A percentile compares a stretch with the other conserved stretches of the same genome.
Evolutionary conservation across 2,113 vertebrate genomes (phyloP).

Genomic region (Gallinago jamesoni): DNA sequence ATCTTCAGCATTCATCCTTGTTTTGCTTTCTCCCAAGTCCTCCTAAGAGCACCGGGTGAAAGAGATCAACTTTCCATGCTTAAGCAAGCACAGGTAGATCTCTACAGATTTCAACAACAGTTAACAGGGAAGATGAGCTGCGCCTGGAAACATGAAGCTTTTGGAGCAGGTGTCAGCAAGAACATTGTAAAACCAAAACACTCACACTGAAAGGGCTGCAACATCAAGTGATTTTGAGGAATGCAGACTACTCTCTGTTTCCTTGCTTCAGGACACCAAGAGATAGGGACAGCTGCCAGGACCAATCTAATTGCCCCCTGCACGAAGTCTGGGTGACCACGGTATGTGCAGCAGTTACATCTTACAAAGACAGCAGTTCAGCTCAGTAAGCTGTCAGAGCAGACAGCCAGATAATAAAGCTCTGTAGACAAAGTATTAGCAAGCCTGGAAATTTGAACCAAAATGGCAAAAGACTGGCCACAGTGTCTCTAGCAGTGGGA

Average conservation of each 20-base stretch:
- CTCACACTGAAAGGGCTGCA: neutral
- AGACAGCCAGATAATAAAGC: neutral
- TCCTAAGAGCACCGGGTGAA: neutral
- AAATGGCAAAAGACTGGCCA: neutral
- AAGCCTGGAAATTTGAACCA: neutral
- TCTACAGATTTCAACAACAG: conserved; percentile 50
- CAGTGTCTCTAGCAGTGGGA: neutral
- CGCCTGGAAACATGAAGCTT: conserved; percentile 24
- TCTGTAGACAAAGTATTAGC: neutral
- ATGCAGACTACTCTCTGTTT: fast-evolving
- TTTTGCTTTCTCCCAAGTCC: neutral
- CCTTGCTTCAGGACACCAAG: neutral
- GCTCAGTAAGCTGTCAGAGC: neutral
- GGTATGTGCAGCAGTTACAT: fast-evolving
- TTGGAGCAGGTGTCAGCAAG: neutral
- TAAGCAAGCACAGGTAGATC: conserved; percentile 28
- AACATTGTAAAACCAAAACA: neutral
- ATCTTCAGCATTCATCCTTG: neutral
- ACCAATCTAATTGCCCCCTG: neutral
- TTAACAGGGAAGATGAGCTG: conserved; percentile 45
- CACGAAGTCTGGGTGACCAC: neutral
- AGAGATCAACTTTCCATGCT: conserved; percentile 10
- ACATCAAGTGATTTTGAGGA: neutral
- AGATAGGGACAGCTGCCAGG: neutral
- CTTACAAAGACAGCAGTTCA: neutral